A percentile compares a stretch with the other conserved stretches of the same genome.
These are phyloP conservation scores for Pectinophora gossypiella DNA, from an alignment of 1,140 invertebrate species.

Conservation along the genomic window DNA sequence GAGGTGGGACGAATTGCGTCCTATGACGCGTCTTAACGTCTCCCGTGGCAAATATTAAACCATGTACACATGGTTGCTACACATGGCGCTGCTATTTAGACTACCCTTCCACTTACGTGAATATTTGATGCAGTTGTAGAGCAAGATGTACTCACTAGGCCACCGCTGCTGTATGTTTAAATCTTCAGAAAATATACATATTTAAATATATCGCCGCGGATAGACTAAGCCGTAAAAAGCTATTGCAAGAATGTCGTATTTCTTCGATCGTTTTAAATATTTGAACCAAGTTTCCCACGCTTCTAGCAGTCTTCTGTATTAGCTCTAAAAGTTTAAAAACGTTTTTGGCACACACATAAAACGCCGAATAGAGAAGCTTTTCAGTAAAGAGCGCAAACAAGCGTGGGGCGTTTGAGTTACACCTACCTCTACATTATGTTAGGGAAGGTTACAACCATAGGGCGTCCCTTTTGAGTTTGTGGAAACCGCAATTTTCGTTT, in stretches of 20 bases:
- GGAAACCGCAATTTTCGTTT: conserved; percentile 17
- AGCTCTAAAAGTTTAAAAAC: conserved; percentile 25
- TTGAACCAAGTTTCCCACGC: conserved; percentile 8
- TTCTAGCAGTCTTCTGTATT: conserved; percentile 11
- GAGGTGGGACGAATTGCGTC: not conserved
- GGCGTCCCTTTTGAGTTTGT: conserved; percentile 12
- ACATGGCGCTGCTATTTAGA: not conserved
- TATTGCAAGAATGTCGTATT: not conserved
- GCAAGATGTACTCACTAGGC: not conserved
- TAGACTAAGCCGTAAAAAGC: not conserved
- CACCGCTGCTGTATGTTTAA: not conserved
- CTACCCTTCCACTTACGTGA: not conserved
- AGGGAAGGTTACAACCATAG: conserved; percentile 14
- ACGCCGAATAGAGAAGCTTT: conserved; percentile 18
- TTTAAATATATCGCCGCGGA: not conserved
- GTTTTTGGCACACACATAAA: conserved; percentile 24
- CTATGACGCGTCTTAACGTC: not conserved
- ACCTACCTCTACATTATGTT: conserved; percentile 14
- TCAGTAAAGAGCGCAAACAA: conserved; percentile 24
- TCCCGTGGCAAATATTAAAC: not conserved
- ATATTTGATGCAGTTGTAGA: not conserved
- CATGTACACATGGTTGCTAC: no score
- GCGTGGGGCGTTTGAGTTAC: conserved; percentile 12
- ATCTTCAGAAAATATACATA: not conserved
- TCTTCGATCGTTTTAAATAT: not conserved